Conservation (phyloP, 1,140 invertebrate species). For the Hyphantria cunea region DNA sequence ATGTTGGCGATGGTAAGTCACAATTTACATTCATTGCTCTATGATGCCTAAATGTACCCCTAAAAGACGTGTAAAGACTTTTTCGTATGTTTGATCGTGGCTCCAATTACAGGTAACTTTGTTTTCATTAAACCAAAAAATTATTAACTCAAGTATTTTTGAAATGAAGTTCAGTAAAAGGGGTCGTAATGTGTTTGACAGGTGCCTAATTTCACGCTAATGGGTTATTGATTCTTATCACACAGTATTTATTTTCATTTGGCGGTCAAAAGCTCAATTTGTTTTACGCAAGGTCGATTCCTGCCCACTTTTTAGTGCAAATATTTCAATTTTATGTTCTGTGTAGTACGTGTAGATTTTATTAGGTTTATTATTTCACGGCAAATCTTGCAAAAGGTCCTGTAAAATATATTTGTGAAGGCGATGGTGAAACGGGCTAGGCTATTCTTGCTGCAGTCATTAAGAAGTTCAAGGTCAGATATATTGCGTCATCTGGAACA, state of each 20-base stretch:
- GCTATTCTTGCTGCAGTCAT: neutral
- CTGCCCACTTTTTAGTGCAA: conserved; percentile 13
- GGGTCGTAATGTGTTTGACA: conserved; percentile 6
- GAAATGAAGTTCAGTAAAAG: too few relatives aligned
- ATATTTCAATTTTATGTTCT: conserved; percentile 23
- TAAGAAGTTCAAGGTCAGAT: neutral
- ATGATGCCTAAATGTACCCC: too few relatives aligned
- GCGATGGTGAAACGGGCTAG: neutral
- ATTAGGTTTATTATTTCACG: conserved; percentile 10
- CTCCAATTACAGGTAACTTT: too few relatives aligned
- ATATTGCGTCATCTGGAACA: too few relatives aligned
- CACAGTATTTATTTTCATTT: conserved; percentile 12
- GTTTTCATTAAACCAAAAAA: too few relatives aligned
- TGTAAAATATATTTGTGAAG: neutral
- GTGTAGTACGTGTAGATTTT: conserved; percentile 11
- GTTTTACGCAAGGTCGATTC: conserved; percentile 9
- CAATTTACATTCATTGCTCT: too few relatives aligned
- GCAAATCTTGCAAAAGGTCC: conserved; percentile 1
- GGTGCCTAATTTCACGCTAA: conserved; percentile 5
- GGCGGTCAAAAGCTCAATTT: conserved; percentile 1
- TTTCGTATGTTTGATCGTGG: too few relatives aligned
- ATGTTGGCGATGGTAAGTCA: too few relatives aligned
- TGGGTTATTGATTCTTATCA: conserved; percentile 24
- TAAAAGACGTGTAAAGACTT: too few relatives aligned
- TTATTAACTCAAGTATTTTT: too few relatives aligned